These are phyloP conservation scores for Hucho hucho DNA, from an alignment of 2,113 vertebrate species.

Conservation along the genomic window DNA sequence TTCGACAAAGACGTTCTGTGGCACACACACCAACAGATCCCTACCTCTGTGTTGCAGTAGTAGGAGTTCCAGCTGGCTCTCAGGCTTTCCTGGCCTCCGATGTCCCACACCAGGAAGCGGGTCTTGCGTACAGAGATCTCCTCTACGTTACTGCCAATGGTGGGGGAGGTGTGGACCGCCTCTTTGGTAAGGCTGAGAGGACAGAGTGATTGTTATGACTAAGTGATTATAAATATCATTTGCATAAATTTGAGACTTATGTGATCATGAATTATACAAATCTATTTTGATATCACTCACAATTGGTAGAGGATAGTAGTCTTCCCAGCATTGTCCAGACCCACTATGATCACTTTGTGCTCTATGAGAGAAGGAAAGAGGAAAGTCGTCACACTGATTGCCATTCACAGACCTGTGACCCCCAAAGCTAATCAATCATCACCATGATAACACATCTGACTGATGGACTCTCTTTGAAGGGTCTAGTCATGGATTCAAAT, in stretches of 20 bases:
- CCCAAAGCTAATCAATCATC: no score
- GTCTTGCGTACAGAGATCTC: constrained; percentile 78
- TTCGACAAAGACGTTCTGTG: neutral
- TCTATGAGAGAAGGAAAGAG: constrained; percentile 60
- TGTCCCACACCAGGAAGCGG: constrained; percentile 84
- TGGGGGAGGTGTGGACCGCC: constrained; percentile 80
- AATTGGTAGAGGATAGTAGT: constrained; percentile 85
- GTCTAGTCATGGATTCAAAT: no score
- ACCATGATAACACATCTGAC: no score
- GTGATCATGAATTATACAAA: neutral
- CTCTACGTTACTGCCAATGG: constrained; percentile 84
- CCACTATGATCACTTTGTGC: constrained; percentile 84
- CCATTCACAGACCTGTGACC: neutral
- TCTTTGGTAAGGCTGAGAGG: constrained; percentile 78
- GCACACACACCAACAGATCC: neutral
- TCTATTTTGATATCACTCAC: constrained; percentile 66
- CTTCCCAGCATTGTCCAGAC: constrained; percentile 84
- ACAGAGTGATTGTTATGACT: neutral
- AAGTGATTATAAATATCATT: neutral
- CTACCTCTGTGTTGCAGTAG: constrained; percentile 82
- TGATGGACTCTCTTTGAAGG: no score
- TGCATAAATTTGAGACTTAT: neutral
- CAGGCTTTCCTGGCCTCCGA: constrained; percentile 81
- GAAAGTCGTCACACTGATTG: neutral
- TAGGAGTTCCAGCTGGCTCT: constrained; percentile 79